Base-by-base conservation (phyloP, 2,888 invertebrate genomes). In the Orthonychiurus folsomi region DNA sequence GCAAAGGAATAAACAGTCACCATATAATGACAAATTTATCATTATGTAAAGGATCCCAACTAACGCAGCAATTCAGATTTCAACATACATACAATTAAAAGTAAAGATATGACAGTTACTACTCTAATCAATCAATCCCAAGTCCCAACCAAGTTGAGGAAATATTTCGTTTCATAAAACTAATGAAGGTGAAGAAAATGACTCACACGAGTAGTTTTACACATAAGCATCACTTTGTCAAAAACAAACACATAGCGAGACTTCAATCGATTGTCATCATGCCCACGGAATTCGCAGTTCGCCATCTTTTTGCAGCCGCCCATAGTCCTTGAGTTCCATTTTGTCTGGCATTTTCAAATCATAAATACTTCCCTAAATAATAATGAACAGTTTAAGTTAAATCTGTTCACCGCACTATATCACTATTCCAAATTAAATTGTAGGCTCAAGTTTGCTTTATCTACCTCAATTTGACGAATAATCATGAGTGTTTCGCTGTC, bases 221-320 rank as follows among this genome's bases (percentile, higher is more conserved):
- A 93, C 77, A 94, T 86, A 75, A 99, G 84, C 81, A 99, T 87
- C 67, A 94, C 90, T 80, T 93, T 93, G 79, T 99, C 96, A 78
- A 99, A 99, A 63, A 99, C 87, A 80, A 99, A 99, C 27, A 94
- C 91, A 78, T 95, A 95, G 76, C 81, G 83, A 57, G 85, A 84
- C 75, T 87, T 85, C 18, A 87, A 81, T 77, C 89, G 89, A 77
- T 90, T 93, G 60, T 76, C 78, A 75, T 88, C 88, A 76, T 93
- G 92, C 59, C 88, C 87, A 77, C 89, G 88, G 48, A n/a, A 97
- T 89, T 79, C 89, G 88, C 50, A 97, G 82, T 78, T 96, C 96
- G 12, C 95, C 96, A 78, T 99, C 97, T 73, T 89, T 86, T 73
- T 94, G 83, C 67, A 97, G 81, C 52, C 93, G 84, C 0, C 97